phyloP scores from a whole-genome alignment of 2,113 vertebrate species.

The Peucedramus taeniatus region DNA sequence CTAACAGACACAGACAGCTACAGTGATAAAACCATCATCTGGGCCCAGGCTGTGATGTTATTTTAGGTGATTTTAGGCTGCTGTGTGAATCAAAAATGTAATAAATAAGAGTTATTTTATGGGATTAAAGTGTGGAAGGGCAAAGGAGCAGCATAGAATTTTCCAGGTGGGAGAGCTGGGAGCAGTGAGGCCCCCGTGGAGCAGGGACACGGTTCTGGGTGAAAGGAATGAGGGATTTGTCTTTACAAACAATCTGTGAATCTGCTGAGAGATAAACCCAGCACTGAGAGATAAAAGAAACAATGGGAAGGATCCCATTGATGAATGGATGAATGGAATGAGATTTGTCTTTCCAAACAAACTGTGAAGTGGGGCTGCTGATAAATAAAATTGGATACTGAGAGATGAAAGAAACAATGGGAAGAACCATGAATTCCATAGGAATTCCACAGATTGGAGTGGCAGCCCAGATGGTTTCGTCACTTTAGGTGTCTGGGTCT shows the following conservation, averaged over 20 bases:
- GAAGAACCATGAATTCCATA: background rate
- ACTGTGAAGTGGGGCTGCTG: background rate
- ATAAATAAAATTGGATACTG: background rate
- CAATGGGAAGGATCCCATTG: background rate
- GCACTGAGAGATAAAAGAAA: background rate
- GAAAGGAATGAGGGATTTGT: background rate
- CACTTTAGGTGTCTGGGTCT: too few relatives aligned
- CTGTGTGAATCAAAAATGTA: background rate
- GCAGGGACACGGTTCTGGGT: fast-evolving
- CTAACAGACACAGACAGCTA: background rate
- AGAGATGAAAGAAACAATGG: background rate
- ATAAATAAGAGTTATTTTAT: background rate
- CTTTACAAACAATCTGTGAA: background rate
- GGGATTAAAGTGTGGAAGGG: background rate
- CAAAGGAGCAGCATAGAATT: background rate
- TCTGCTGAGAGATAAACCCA: background rate
- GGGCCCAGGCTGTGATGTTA: background rate
- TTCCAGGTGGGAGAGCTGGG: background rate
- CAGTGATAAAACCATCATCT: background rate
- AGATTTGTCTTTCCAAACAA: background rate
- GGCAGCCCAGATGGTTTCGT: too few relatives aligned
- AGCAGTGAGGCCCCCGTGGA: fast-evolving
- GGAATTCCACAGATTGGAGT: background rate
- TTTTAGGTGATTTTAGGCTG: background rate
- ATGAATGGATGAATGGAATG: background rate